Percentiles rank a stretch among this genome's conserved stretches.
phyloP scores from a whole-genome alignment of 1,140 invertebrate species.

The Diploscapter pachys region DNA sequence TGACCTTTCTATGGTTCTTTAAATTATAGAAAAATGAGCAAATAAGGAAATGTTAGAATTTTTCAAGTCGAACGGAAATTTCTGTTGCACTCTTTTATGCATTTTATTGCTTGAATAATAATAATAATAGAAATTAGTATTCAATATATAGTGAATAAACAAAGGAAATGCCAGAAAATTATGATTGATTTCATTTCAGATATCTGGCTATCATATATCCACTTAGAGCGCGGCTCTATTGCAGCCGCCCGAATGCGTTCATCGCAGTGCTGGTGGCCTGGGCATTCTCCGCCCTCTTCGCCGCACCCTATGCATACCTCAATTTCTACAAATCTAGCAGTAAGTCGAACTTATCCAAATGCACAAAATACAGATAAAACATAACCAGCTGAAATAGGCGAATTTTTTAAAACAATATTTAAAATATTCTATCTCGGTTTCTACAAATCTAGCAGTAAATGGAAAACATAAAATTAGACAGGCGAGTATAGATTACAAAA shows the following conservation, averaged over 20 bases:
- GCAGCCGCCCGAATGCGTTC: conserved; percentile 49
- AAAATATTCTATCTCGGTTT: too few relatives aligned
- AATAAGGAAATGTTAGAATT: neutral
- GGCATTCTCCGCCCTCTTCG: conserved; percentile 42
- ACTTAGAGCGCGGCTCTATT: conserved; percentile 50
- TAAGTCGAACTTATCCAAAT: too few relatives aligned
- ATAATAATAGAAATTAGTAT: neutral
- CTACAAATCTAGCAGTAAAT: too few relatives aligned
- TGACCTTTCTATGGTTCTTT: too few relatives aligned
- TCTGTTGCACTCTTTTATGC: neutral
- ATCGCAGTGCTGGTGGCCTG: conserved; percentile 41
- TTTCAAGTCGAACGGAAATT: too few relatives aligned
- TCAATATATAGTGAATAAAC: too few relatives aligned
- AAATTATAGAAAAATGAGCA: neutral
- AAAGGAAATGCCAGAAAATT: neutral
- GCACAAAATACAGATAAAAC: too few relatives aligned
- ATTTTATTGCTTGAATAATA: neutral
- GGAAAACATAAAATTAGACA: too few relatives aligned
- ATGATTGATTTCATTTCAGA: conserved; percentile 32
- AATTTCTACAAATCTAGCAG: conserved; percentile 16
- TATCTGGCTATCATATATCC: conserved; percentile 55
- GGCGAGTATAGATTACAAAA: too few relatives aligned
- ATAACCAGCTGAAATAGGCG: too few relatives aligned
- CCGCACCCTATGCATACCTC: conserved; percentile 50
- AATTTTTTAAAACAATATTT: too few relatives aligned